Evolutionary conservation across 2,888 invertebrate genomes (phyloP).

Genomic region (Drosophila paucipuncta): DNA sequence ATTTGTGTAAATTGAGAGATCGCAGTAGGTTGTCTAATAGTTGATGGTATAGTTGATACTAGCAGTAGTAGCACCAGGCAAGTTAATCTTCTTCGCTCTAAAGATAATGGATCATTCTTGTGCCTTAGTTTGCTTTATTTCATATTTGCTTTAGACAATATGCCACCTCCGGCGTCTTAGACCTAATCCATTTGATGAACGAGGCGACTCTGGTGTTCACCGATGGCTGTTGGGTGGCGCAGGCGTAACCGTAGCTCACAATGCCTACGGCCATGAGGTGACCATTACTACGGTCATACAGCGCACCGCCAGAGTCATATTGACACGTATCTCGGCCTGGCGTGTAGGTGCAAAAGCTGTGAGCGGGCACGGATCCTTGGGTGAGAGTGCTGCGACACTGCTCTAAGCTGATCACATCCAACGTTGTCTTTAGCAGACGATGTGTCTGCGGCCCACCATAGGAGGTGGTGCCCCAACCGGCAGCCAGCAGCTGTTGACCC

Average conservation of each 20-base stretch:
- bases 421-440: constrained; percentile 86
- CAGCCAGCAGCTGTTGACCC: constrained; percentile 85
- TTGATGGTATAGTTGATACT: no score
- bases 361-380: constrained; percentile 55
- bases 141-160: constrained; percentile 69
- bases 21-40: not conserved
- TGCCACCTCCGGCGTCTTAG: constrained; percentile 81
- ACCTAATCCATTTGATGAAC: constrained; percentile 87
- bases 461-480: constrained; percentile 87
- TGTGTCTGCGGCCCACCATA: constrained; percentile 86
- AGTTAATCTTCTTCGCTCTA: not conserved
- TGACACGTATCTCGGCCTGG: constrained; percentile 87
- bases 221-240: constrained; percentile 86
- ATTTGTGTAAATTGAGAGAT: not conserved
- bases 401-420: constrained; percentile 85
- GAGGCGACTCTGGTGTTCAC: constrained; percentile 87
- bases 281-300: constrained; percentile 85
- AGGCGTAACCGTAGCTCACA: constrained; percentile 87
- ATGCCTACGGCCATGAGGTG: constrained; percentile 86
- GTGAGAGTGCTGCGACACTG: constrained; percentile 84
- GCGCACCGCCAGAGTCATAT: constrained; percentile 87
- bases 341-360: constrained; percentile 86
- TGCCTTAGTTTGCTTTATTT: not conserved
- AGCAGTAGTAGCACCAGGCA: not conserved
- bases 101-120: no score